These are phyloP conservation scores for Ferdinandea cuprea DNA, from an alignment of 2,888 invertebrate species.

Conservation along the genomic window DNA sequence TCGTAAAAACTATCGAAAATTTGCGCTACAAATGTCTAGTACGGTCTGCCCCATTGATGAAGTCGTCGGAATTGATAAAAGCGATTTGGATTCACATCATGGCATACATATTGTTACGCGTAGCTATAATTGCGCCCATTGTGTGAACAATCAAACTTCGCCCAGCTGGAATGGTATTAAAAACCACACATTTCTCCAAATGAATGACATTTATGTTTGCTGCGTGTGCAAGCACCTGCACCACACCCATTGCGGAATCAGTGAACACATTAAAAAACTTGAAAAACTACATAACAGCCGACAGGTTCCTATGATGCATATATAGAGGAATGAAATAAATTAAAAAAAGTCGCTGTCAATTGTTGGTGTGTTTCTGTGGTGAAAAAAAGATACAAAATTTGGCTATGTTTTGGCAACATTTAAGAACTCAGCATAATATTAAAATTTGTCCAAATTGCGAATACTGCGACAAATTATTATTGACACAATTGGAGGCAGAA, in stretches of 20 bases:
- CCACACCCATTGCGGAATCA: constrained; percentile 9
- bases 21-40: too few species aligned
- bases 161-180: constrained; percentile 46
- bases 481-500: constrained; percentile 33
- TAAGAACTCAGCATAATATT: too few species aligned
- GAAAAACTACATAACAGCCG: too few species aligned
- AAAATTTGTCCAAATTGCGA: too few species aligned
- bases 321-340: constrained; percentile 15
- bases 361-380: constrained; percentile 53
- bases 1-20: background rate
- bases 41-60: too few species aligned
- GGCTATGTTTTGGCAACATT: too few species aligned
- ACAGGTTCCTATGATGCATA: constrained; percentile 47
- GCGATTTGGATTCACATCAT: constrained; percentile 32
- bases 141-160: background rate
- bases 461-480: too few species aligned
- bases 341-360: constrained; percentile 27
- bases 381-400: background rate
- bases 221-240: constrained; percentile 57
- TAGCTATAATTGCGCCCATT: too few species aligned
- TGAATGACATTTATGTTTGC: constrained; percentile 21
- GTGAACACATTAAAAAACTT: constrained; percentile 39
- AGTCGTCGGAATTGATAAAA: constrained; percentile 31
- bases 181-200: constrained; percentile 57
- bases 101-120: constrained; percentile 23